Evolutionary conservation across 2,113 vertebrate genomes (phyloP), one percentile per base, ranked within the genome.

Genomic region (Rutilus rutilus): DNA sequence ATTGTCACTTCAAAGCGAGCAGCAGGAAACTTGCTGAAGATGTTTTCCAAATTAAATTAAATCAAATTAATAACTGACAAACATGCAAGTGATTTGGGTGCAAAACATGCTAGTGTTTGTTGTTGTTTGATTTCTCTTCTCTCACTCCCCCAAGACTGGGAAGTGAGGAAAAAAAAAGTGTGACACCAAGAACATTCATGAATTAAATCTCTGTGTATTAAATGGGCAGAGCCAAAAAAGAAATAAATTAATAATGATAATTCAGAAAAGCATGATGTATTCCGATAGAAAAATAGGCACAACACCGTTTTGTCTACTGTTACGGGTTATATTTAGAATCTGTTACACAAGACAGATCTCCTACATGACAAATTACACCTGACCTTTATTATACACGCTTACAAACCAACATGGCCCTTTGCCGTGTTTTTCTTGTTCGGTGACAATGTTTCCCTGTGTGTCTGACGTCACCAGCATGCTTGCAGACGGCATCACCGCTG

Each of bases 1-100:
- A 92, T 92, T 94, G 94, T 95, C 94, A 95, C 94, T 94, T 96
- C 94, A 95, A 96, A 95, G 94, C 89, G 86, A 91, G 88, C 90
- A 91, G 92, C 92, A 90, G 90, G 84, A 91, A 94, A 93, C 92
- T 93, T 94, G 93, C 92, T 87, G 73, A 90, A 90, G 90, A 94
- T 95, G 93, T 94, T 94, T 94, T 93, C 89, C 90, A 93, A 94
- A 93, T 94, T 90, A 90, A 94, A 94, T 95, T 92, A 94, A 90
- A 93, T 87, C 88, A 92, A 94, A 95, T 95, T 91, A 95, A 93
- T 94, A 93, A 91, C 86, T 86, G 80, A 90, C 89, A 90, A 93
- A 91, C 88, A 90, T 89, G 86, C 91, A 79, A 84, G 73, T 88
- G 86, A 90, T 87, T 83, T 85, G 86, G 23, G 62, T 75, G 75